Conservation (phyloP, 1,140 invertebrate species). For the Nomia melanderi region DNA sequence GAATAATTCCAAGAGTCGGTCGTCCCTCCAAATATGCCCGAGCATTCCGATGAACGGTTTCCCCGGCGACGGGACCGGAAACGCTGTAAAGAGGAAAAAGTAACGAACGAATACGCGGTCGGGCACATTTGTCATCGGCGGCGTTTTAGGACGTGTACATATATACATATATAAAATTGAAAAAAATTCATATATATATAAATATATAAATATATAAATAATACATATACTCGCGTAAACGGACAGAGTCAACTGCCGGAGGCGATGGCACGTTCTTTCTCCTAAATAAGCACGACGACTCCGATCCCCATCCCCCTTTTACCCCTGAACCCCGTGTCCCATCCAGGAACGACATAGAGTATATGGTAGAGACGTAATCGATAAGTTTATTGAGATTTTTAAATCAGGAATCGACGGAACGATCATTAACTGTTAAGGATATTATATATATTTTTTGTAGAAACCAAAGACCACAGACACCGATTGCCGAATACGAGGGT, state of each 20-base stretch:
- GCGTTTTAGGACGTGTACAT: conserved; percentile 52
- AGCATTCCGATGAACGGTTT: background rate
- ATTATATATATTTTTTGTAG: conserved; percentile 76
- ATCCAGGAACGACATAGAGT: conserved; percentile 34
- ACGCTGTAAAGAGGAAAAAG: background rate
- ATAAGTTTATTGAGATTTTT: conserved; percentile 72
- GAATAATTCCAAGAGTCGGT: conserved; percentile 70
- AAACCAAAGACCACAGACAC: conserved; percentile 72
- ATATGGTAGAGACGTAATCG: conserved; percentile 57
- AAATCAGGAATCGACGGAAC: conserved; percentile 71
- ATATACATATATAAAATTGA: conserved; percentile 55
- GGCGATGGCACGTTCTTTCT: conserved; percentile 52
- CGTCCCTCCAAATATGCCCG: conserved; percentile 7
- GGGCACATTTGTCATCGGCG: conserved; percentile 38
- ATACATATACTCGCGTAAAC: conserved; percentile 52
- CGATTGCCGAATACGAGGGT: conserved; percentile 55
- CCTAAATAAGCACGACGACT: conserved; percentile 53
- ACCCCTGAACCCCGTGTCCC: background rate
- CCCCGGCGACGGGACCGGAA: background rate
- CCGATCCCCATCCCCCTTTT: background rate
- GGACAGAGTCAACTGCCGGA: conserved; percentile 50
- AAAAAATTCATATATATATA: conserved; percentile 18
- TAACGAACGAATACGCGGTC: background rate
- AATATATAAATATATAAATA: conserved; percentile 32
- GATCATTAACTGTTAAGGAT: conserved; percentile 71